These are phyloP conservation scores for Thomomys bottae DNA, from an alignment of 2,113 vertebrate species.

Conservation along the genomic window DNA sequence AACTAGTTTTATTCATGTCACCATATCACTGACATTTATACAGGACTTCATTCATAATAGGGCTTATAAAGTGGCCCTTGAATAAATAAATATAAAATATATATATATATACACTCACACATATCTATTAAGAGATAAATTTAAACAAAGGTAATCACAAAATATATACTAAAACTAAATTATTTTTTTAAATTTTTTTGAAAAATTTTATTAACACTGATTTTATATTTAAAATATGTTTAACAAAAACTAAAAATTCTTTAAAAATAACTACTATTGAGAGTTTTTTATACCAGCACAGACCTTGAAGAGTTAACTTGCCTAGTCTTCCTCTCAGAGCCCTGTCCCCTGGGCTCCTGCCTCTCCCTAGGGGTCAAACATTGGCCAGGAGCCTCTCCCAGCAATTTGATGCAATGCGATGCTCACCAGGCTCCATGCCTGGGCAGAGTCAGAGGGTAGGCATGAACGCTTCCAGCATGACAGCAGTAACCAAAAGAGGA, in stretches of 20 bases:
- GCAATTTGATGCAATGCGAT: background rate
- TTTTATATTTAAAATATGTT: no score
- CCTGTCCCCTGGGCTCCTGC: background rate
- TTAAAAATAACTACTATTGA: background rate
- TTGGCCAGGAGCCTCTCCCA: background rate
- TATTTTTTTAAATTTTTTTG: no score
- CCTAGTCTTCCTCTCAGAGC: background rate
- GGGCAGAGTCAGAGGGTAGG: conserved; percentile 48
- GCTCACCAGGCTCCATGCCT: conserved; percentile 2
- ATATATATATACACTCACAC: background rate
- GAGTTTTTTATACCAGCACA: background rate
- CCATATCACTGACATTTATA: background rate
- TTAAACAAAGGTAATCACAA: conserved; percentile 21
- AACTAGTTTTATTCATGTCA: background rate
- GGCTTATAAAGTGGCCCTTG: background rate
- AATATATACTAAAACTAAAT: no score
- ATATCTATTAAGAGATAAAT: background rate
- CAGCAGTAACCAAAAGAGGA: conserved; percentile 62
- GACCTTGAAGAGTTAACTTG: background rate
- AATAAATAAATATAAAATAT: background rate
- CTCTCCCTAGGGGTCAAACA: background rate
- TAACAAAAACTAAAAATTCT: background rate
- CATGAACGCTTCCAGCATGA: background rate
- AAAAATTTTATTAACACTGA: no score
- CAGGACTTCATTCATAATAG: background rate